Percentiles rank a stretch among this genome's conserved stretches.
phyloP scores from a whole-genome alignment of 2,797 vertebrate species.

The Trachurus trachurus region DNA sequence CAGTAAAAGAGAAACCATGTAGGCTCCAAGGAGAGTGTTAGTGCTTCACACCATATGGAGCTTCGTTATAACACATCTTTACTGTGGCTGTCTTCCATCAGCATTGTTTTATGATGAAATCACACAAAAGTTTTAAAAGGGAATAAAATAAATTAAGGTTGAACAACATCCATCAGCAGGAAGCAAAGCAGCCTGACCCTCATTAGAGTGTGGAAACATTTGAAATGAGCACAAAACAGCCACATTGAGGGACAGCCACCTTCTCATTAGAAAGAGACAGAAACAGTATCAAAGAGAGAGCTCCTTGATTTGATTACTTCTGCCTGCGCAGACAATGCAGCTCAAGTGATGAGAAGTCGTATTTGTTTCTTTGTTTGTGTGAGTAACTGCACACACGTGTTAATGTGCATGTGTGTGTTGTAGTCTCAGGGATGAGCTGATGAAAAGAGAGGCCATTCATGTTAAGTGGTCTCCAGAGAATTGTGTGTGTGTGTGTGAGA shows the following conservation, averaged over 20 bases:
- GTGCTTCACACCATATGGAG: too few species aligned
- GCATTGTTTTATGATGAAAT: neutral
- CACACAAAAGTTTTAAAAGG: neutral
- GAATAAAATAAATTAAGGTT: neutral
- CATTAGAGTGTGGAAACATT: conserved; percentile 45
- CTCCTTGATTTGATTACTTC: conserved; percentile 78
- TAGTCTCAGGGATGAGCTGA: conserved; percentile 39
- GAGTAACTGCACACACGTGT: neutral
- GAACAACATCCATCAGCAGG: conserved; percentile 17
- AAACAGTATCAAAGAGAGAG: conserved; percentile 27
- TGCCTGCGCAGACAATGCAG: conserved; percentile 54
- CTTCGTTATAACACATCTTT: too few species aligned
- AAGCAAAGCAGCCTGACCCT: conserved; percentile 43
- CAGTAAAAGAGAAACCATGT: neutral
- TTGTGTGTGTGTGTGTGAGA: neutral
- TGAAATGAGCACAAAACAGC: conserved; percentile 46
- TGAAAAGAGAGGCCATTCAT: conserved; percentile 36
- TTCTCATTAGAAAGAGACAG: conserved; percentile 64
- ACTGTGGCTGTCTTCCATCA: neutral
- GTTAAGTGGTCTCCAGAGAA: conserved; percentile 49
- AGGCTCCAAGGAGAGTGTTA: neutral
- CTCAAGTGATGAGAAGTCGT: conserved; percentile 48
- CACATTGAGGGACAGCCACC: conserved; percentile 46
- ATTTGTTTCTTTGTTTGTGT: conserved; percentile 60
- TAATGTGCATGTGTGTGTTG: conserved; percentile 14